phyloP scores from a whole-genome alignment of 2,797 vertebrate genomes.

The Neoniphon sammara region DNA sequence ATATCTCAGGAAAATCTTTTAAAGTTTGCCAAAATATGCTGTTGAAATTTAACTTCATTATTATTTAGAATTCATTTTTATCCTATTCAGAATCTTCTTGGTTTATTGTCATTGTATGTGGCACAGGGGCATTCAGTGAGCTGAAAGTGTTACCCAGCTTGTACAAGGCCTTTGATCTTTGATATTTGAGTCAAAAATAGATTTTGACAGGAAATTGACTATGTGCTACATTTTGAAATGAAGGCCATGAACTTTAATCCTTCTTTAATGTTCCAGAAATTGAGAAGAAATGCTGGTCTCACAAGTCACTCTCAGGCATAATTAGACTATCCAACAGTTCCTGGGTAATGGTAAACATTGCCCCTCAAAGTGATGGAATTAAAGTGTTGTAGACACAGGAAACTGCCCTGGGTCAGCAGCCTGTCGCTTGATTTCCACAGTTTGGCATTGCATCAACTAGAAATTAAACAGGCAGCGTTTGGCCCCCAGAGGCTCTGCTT shows the following conservation, averaged over 20 bases:
- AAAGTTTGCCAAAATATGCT: neutral
- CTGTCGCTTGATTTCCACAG: conserved; percentile 33
- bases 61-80: neutral
- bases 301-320: conserved; percentile 40
- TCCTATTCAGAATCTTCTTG: neutral
- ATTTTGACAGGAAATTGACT: conserved; percentile 23
- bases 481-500: neutral
- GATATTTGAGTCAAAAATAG: conserved; percentile 14
- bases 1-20: neutral
- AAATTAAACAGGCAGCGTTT: conserved; percentile 44
- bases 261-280: conserved; percentile 38
- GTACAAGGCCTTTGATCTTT: neutral
- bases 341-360: conserved; percentile 46
- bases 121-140: neutral
- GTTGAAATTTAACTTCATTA: neutral
- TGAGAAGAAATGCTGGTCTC: conserved; percentile 32
- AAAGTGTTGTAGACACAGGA: conserved; percentile 44
- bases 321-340: conserved; percentile 38
- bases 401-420: conserved; percentile 41
- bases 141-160: neutral
- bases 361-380: conserved; percentile 46
- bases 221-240: conserved; percentile 21
- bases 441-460: conserved; percentile 38
- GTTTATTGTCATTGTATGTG: neutral
- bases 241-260: conserved; percentile 33